These are phyloP conservation scores for Graphium colonna DNA, from an alignment of 2,888 invertebrate genomes.

Conservation along the genomic window DNA sequence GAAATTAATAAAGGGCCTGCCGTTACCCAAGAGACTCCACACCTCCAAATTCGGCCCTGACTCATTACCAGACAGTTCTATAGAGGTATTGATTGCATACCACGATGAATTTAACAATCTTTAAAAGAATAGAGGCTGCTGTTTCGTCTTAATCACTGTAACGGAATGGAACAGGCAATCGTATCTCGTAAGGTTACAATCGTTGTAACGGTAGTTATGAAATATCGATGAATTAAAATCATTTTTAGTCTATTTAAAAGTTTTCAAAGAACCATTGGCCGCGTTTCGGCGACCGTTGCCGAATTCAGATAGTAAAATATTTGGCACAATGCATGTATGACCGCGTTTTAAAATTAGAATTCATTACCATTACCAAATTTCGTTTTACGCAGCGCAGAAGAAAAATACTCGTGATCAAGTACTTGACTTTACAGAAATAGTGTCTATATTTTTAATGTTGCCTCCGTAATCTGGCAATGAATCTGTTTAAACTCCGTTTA, in stretches of 20 bases:
- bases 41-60: no score
- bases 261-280: constrained; percentile 18
- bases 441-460: constrained; percentile 6
- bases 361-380: constrained; percentile 3
- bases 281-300: background rate
- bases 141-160: constrained; percentile 13
- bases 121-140: constrained; percentile 2
- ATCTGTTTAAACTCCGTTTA: constrained; percentile 2
- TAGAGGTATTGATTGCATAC: background rate
- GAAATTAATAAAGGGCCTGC: no score
- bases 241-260: background rate
- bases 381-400: background rate
- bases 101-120: background rate
- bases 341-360: constrained; percentile 13
- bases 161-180: constrained; percentile 14
- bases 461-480: constrained; percentile 7
- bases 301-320: constrained; percentile 2
- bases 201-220: constrained; percentile 17
- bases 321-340: constrained; percentile 17
- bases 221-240: constrained; percentile 11
- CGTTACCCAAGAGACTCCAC: no score
- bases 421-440: background rate
- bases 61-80: background rate
- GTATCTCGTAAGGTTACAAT: constrained; percentile 9
- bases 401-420: background rate